These are phyloP conservation scores for Aplodontia rufa DNA, from an alignment of 2,113 vertebrate species.

Conservation along the genomic window DNA sequence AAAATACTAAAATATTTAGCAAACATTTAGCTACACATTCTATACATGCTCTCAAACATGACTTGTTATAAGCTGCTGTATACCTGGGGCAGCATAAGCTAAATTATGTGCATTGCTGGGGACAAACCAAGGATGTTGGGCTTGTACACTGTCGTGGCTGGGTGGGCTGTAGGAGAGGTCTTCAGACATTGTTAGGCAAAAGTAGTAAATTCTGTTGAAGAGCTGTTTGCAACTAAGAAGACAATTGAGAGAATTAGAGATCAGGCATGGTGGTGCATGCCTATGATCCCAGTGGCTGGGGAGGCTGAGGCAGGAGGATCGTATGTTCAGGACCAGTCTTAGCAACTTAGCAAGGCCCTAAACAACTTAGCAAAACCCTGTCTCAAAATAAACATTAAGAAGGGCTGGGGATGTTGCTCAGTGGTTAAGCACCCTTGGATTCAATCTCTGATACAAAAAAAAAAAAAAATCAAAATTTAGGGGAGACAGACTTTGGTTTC, in stretches of 20 bases:
- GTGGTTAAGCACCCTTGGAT: no score
- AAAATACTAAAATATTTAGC: background rate
- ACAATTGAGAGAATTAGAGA: background rate
- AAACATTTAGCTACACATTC: background rate
- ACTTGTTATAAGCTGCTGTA: background rate
- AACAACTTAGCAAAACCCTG: no score
- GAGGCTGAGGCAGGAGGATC: no score
- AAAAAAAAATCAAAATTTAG: background rate
- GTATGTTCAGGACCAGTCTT: no score
- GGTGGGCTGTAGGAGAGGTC: fast-evolving
- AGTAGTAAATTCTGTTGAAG: background rate
- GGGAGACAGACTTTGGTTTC: background rate
- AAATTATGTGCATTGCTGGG: background rate
- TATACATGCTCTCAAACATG: background rate
- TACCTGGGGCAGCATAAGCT: background rate
- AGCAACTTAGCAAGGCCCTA: no score
- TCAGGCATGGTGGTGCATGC: no score
- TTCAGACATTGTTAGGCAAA: background rate
- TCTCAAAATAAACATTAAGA: no score
- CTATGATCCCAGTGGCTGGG: no score
- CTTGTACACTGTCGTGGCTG: background rate
- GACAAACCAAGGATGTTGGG: background rate
- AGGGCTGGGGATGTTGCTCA: no score
- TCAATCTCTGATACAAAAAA: no score
- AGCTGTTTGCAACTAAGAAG: background rate